Conservation (phyloP, 2,797 vertebrate genomes). For the Esox masquinongy region DNA sequence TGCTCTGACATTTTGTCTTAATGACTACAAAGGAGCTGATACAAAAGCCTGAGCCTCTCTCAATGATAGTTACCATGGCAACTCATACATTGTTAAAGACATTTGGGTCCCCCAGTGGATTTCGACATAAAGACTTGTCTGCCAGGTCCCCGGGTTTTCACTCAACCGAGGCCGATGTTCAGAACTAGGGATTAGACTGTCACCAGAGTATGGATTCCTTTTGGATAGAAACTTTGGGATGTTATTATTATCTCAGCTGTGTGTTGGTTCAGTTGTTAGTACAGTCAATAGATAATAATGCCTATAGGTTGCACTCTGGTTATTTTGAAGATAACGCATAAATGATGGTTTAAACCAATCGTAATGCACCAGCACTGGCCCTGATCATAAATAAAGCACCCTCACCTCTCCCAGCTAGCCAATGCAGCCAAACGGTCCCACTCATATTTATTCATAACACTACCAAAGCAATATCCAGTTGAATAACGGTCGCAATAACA, state of each 20-base stretch:
- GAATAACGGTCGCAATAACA: neutral
- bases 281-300: neutral
- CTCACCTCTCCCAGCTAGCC: neutral
- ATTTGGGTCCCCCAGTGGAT: slow-evolving; percentile 19
- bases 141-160: slow-evolving; percentile 40
- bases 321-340: neutral
- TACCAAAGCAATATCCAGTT: neutral
- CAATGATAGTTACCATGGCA: slow-evolving; percentile 61
- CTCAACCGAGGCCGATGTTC: slow-evolving; percentile 25
- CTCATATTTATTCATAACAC: neutral
- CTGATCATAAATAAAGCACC: neutral
- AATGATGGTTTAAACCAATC: no score
- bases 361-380: no score
- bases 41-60: slow-evolving; percentile 37
- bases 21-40: slow-evolving; percentile 56
- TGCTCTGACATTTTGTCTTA: slow-evolving; percentile 56
- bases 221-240: neutral
- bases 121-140: slow-evolving; percentile 31
- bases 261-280: neutral
- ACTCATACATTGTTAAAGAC: slow-evolving; percentile 64
- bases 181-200: neutral
- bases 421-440: neutral
- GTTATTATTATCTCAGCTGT: neutral
- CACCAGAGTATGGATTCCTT: neutral
- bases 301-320: neutral